Evolutionary conservation across 92 coral and sea anemone species (phyloP).

Genomic region (Porites cylindrica): DNA sequence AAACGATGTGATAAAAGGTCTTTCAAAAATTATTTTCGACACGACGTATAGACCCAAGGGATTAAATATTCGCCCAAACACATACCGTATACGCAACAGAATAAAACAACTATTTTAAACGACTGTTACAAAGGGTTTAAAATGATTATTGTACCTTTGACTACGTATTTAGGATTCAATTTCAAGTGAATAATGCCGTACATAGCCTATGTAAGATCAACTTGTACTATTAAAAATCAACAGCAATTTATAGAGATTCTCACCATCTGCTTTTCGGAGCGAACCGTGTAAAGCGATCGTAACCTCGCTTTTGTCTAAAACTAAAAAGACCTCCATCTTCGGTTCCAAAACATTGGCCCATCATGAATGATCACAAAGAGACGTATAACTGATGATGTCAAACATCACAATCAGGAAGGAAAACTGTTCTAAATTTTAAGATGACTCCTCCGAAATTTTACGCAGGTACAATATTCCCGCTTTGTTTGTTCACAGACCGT

Average conservation of each 20-base stretch:
- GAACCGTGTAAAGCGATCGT: conserved; percentile 95
- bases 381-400: background rate
- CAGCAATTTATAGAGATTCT: conserved; percentile 1
- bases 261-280: conserved; percentile 95
- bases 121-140: background rate
- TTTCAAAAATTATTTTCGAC: too few relatives aligned
- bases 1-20: too few relatives aligned
- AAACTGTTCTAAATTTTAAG: background rate
- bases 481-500: background rate
- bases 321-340: conserved; percentile 95
- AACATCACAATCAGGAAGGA: conserved; percentile 1
- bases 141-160: background rate
- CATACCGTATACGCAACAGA: background rate
- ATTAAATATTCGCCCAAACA: too few relatives aligned
- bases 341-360: conserved; percentile 99
- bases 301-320: conserved; percentile 90
- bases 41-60: too few relatives aligned
- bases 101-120: background rate
- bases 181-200: background rate
- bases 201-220: background rate
- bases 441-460: background rate
- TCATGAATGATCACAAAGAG: conserved; percentile 32
- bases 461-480: conserved; percentile 8
- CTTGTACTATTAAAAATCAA: conserved; percentile 1
- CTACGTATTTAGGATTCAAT: background rate